phyloP scores from a whole-genome alignment of 2,888 invertebrate species.

The Dusona sp. region DNA sequence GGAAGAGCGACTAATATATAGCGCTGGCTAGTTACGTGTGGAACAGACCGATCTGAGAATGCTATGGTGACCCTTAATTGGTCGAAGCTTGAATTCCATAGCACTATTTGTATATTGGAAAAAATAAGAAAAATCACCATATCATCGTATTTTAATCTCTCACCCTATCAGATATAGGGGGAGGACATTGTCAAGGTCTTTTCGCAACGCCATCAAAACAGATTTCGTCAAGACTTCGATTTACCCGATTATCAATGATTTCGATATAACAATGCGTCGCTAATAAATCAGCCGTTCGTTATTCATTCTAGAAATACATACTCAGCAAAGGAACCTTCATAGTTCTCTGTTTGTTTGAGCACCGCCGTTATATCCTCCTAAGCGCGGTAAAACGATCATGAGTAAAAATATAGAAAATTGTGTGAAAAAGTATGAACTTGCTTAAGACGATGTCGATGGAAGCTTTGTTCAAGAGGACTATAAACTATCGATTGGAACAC shows the following conservation, averaged over 20 bases:
- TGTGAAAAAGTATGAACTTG: conserved; percentile 21
- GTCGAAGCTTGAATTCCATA: background rate
- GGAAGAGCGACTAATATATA: background rate
- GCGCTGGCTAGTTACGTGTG: conserved; percentile 1
- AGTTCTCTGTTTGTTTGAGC: conserved; percentile 38
- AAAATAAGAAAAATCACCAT: background rate
- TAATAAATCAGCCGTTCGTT: conserved; percentile 61
- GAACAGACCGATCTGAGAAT: background rate
- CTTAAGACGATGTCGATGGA: background rate
- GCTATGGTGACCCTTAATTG: background rate
- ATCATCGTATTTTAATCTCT: background rate
- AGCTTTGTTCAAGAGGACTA: conserved; percentile 3
- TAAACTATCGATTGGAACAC: conserved; percentile 7
- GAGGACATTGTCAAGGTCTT: background rate
- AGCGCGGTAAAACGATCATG: background rate
- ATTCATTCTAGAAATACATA: conserved; percentile 44
- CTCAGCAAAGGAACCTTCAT: conserved; percentile 47
- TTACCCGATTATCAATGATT: conserved; percentile 1
- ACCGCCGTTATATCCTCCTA: background rate
- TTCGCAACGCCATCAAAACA: conserved; percentile 33
- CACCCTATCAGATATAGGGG: background rate
- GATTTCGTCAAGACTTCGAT: conserved; percentile 32
- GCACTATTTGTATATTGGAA: background rate
- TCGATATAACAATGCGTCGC: conserved; percentile 54
- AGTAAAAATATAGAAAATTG: conserved; percentile 48